A percentile compares a stretch with the other conserved stretches of the same genome.
Conservation (phyloP, 2,113 vertebrate species). For the Gadus chalcogrammus region DNA sequence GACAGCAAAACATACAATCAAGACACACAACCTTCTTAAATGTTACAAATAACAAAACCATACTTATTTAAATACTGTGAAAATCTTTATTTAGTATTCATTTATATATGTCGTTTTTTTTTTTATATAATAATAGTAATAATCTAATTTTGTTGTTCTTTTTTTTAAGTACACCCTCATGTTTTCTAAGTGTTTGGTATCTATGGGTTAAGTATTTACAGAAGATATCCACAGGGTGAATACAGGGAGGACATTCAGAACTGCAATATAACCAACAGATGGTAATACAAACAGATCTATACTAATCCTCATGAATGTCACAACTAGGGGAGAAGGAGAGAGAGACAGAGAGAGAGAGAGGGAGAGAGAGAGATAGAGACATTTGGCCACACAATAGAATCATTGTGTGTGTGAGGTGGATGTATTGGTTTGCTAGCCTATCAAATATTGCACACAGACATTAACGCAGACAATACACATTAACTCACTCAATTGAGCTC, state of each 20-base stretch:
- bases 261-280: conserved; percentile 22
- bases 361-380: conserved; percentile 12
- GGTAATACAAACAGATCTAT: conserved; percentile 21
- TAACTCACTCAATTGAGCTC: neutral
- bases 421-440: conserved; percentile 40
- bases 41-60: neutral
- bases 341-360: conserved; percentile 25
- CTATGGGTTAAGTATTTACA: conserved; percentile 65
- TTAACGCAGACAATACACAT: neutral
- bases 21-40: neutral
- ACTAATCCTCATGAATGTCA: conserved; percentile 44
- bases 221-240: conserved; percentile 38
- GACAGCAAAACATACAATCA: neutral
- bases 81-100: conserved; percentile 71
- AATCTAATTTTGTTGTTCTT: conserved; percentile 43
- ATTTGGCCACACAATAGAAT: conserved; percentile 44
- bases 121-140: conserved; percentile 59
- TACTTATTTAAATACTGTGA: conserved; percentile 52
- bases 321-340: conserved; percentile 42
- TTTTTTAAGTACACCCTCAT: conserved; percentile 35
- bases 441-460: conserved; percentile 35
- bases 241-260: conserved; percentile 41
- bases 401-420: conserved; percentile 41
- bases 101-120: conserved; percentile 46
- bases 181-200: conserved; percentile 46